Evolutionary conservation across 1,140 invertebrate species (phyloP), one percentile per base, ranked within the genome.

Genomic region (Eriosoma lanigerum): DNA sequence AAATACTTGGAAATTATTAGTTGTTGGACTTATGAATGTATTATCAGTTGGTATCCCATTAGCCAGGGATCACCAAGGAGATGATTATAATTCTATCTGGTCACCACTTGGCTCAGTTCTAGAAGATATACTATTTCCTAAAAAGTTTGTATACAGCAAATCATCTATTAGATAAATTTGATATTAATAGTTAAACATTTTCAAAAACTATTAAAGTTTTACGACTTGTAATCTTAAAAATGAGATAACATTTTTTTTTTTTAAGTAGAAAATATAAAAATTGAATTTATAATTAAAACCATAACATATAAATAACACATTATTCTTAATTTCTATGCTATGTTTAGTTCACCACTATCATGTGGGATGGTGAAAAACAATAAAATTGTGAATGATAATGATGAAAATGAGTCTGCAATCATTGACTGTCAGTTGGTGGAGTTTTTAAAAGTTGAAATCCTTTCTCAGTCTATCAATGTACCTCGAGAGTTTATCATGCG

Each of bases 121-220:
- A 17, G 95, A 98, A 84, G 92, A 95, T 62, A 98, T 98, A 85
- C 88, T 98, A 68, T 98, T 98, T 85, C 93, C 94, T 32, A 91
- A 89, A 84, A 91, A 88, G 90, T 92, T 86, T 84, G 84, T 83
- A 82, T 32, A 5, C 3, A 13, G 24, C 1, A 8, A 19, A 6
- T 62, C 29, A 19, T 62, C n/a, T n/a, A n/a, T n/a, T n/a, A n/a
- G n/a, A n/a, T n/a, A n/a, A n/a, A n/a, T n/a, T n/a, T n/a, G n/a
- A 38, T 38, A 4, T 38, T 38, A 38, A 38, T 38, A 8, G 8
- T 38, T 38, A 38, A 38, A 38, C 32, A 38, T 38, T 38, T 38
- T 38, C 32, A n/a, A n/a, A n/a, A n/a, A n/a, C n/a, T n/a, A n/a
- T n/a, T n/a, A n/a, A n/a, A n/a, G n/a, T n/a, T n/a, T n/a, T n/a